Percentiles rank a stretch among this genome's conserved stretches.
These are phyloP conservation scores for Drosophila parthenogenetica DNA, from an alignment of 2,888 invertebrate species.

Conservation along the genomic window DNA sequence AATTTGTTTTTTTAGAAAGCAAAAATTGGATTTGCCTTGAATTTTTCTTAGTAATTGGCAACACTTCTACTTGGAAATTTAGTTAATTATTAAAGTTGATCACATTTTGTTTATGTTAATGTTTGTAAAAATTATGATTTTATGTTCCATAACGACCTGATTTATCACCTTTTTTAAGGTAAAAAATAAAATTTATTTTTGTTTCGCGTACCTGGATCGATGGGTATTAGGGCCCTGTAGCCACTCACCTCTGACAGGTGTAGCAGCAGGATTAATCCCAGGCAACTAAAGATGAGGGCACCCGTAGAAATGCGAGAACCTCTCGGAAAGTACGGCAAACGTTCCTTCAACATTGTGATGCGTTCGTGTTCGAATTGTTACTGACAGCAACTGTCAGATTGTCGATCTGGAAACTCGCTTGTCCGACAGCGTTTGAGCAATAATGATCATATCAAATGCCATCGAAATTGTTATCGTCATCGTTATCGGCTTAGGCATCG, in stretches of 20 bases:
- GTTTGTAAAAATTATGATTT: too few relatives aligned
- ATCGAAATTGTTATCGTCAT: slow-evolving; percentile 14
- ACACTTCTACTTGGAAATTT: too few relatives aligned
- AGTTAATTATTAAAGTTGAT: too few relatives aligned
- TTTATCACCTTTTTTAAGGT: neutral
- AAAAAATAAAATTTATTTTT: neutral
- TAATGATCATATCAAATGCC: neutral
- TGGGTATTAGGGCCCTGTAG: slow-evolving; percentile 71
- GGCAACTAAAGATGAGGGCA: slow-evolving; percentile 25
- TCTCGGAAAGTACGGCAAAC: neutral
- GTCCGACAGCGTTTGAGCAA: slow-evolving; percentile 21
- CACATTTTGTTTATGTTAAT: too few relatives aligned
- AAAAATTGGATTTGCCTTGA: too few relatives aligned
- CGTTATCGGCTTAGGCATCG: slow-evolving; percentile 27
- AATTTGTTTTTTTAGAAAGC: too few relatives aligned
- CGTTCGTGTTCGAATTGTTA: slow-evolving; percentile 65
- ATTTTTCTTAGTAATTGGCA: too few relatives aligned
- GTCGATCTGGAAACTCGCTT: slow-evolving; percentile 23
- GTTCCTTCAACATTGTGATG: slow-evolving; percentile 57
- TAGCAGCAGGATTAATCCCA: slow-evolving; percentile 28
- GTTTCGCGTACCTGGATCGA: slow-evolving; percentile 69
- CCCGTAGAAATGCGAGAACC: neutral
- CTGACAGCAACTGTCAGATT: slow-evolving; percentile 46
- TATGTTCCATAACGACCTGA: neutral
- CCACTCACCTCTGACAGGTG: slow-evolving; percentile 44